These are phyloP conservation scores for Sebastes elongatus DNA, from an alignment of 2,797 vertebrate species.

Conservation along the genomic window DNA sequence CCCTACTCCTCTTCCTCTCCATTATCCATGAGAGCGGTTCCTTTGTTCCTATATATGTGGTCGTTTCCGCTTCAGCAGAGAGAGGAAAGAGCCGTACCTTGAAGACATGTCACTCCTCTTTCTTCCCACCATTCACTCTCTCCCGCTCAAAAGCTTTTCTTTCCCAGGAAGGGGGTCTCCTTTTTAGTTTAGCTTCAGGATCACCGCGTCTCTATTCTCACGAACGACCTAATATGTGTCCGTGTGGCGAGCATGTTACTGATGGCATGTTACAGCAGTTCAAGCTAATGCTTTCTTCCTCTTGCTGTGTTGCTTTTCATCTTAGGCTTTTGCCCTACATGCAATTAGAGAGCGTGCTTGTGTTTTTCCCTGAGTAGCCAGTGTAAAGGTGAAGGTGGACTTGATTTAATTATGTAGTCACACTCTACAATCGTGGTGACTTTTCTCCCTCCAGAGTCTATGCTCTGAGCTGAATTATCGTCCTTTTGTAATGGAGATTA, in stretches of 20 bases:
- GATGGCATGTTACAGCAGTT: slow-evolving; percentile 11
- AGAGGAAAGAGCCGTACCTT: slow-evolving; percentile 46
- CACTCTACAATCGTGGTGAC: slow-evolving; percentile 15
- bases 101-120: slow-evolving; percentile 42
- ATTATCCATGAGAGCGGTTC: slow-evolving; percentile 36
- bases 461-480: slow-evolving; percentile 45
- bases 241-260: slow-evolving; percentile 23
- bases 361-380: slow-evolving; percentile 9
- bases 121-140: slow-evolving; percentile 22
- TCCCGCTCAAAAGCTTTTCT: slow-evolving; percentile 31
- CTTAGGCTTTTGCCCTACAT: slow-evolving; percentile 11
- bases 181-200: slow-evolving; percentile 38
- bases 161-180: background rate
- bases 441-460: slow-evolving; percentile 19
- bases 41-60: slow-evolving; percentile 53
- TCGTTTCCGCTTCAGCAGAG: slow-evolving; percentile 54
- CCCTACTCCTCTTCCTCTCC: background rate
- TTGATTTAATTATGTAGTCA: slow-evolving; percentile 59
- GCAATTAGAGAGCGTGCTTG: slow-evolving; percentile 5
- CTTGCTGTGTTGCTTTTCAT: slow-evolving; percentile 13
- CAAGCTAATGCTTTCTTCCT: slow-evolving; percentile 10
- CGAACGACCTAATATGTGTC: slow-evolving; percentile 30
- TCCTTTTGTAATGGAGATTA: slow-evolving; percentile 77
- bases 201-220: slow-evolving; percentile 36
- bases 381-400: slow-evolving; percentile 59